Evolutionary conservation across 2,888 invertebrate species (phyloP), one percentile per base, ranked within the genome.

Genomic region (Nemotelus nigrinus): DNA sequence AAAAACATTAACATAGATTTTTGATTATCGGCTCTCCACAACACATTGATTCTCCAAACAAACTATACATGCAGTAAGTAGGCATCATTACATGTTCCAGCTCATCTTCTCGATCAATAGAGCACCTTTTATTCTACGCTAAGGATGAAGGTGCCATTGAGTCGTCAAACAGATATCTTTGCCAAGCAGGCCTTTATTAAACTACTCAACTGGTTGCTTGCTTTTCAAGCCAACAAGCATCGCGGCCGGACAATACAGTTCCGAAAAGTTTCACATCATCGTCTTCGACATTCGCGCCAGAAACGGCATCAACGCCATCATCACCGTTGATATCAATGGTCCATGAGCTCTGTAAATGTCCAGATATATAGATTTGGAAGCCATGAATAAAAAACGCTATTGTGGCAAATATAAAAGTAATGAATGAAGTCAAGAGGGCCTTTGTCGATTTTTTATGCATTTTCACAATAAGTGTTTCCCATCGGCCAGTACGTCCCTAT

Each of bases 141-240:
- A 78, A n/a, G 78, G 78, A 65, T 78, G 77, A 65, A 74, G 78
- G 76, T 78, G 76, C 78, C 72, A 77, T 78, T 58, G 67, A 78
- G 76, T 58, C 78, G 76, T 57, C 43, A 3, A 50, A 57, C 43
- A 41, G 25, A 60, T 47, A 44, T n/a, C 65, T 45, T 43, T 44
- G 53, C 41, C 55, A 45, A 25, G 25, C 25, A 25, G 25, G 25
- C 25, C 25, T 25, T 25, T 25, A 25, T 25, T 25, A 25, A 25
- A 72, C 57, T 72, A 5, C 7, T 39, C 5, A 44, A 10, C 10
- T 44, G 45, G 48, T 48, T 74, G 50, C 60, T 63, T 25, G 41
- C 74, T 48, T 55, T 55, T 39, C 70, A 70, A 43, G 25, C 70
- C 43, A 53, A 53, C 47, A 60, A 8, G 63, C 60, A 41, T 25